Conservation (phyloP, 2,888 invertebrate species). For the Parnassius apollo region DNA sequence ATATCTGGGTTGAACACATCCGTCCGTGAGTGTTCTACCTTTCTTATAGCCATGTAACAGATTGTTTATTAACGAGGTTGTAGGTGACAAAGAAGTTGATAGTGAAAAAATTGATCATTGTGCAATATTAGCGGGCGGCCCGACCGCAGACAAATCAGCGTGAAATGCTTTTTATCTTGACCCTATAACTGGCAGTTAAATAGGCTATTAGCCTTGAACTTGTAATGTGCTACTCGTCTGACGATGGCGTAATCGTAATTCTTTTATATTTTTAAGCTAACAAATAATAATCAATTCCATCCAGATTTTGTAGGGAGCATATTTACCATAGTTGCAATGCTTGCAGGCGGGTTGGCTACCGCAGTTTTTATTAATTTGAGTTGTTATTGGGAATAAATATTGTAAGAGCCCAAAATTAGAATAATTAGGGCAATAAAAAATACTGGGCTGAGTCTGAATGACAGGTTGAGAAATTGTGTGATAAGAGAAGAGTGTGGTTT, state of each 20-base stretch:
- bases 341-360: too few relatives aligned
- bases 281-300: too few relatives aligned
- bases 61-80: slow-evolving; percentile 74
- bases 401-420: too few relatives aligned
- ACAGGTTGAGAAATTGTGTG: too few relatives aligned
- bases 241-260: not conserved
- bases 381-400: too few relatives aligned
- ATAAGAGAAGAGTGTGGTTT: too few relatives aligned
- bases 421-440: too few relatives aligned
- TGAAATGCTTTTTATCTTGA: slow-evolving; percentile 50
- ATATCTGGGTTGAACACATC: slow-evolving; percentile 67
- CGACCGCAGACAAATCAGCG: slow-evolving; percentile 55
- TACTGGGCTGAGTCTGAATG: too few relatives aligned
- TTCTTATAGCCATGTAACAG: slow-evolving; percentile 75
- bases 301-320: too few relatives aligned
- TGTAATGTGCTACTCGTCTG: slow-evolving; percentile 20
- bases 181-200: slow-evolving; percentile 31
- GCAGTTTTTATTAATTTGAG: too few relatives aligned
- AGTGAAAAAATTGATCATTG: slow-evolving; percentile 63
- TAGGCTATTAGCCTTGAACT: slow-evolving; percentile 37
- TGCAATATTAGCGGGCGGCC: slow-evolving; percentile 48
- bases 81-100: slow-evolving; percentile 68
- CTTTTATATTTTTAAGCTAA: too few relatives aligned
- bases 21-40: slow-evolving; percentile 63
- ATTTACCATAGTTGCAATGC: too few relatives aligned